Percentiles rank a stretch among this genome's conserved stretches.
These are phyloP conservation scores for Zaprionus vittiger DNA, from an alignment of 1,140 invertebrate species.

Conservation along the genomic window DNA sequence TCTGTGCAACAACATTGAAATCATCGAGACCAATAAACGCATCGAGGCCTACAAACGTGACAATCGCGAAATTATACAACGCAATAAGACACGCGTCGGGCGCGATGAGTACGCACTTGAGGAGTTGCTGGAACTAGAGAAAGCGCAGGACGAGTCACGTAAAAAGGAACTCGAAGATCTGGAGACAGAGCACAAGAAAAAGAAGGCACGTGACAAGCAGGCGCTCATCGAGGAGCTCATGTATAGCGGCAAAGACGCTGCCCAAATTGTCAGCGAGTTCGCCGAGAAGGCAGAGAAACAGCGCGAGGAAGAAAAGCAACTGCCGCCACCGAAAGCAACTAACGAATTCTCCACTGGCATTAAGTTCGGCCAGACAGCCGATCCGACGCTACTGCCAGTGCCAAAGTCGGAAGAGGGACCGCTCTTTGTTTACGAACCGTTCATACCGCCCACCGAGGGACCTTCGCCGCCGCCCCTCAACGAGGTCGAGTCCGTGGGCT, in stretches of 20 bases:
- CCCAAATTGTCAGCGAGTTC: constrained; percentile 94
- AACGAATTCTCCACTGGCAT: constrained; percentile 93
- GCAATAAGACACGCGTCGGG: constrained; percentile 91
- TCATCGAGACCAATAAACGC: constrained; percentile 94
- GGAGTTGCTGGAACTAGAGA: constrained; percentile 94
- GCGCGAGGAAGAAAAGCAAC: constrained; percentile 88
- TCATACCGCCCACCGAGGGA: constrained; percentile 88
- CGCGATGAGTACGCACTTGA: constrained; percentile 89
- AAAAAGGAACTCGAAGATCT: constrained; percentile 87
- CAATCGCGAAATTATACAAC: constrained; percentile 95
- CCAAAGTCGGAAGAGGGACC: constrained; percentile 91
- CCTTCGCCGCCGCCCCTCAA: constrained; percentile 88
- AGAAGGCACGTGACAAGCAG: constrained; percentile 94
- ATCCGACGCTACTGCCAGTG: constrained; percentile 87
- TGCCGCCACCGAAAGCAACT: constrained; percentile 81
- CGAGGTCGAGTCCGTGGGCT: constrained; percentile 89
- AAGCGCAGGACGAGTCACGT: constrained; percentile 88
- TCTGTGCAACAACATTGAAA: constrained; percentile 95
- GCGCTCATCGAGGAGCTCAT: constrained; percentile 97
- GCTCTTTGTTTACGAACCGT: constrained; percentile 89
- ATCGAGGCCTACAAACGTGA: constrained; percentile 98
- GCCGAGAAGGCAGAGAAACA: constrained; percentile 88
- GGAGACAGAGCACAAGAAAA: constrained; percentile 90
- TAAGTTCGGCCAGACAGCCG: constrained; percentile 88
- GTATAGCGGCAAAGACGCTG: constrained; percentile 95